These are phyloP conservation scores for Creontiades dilutus DNA, from an alignment of 2,888 invertebrate genomes.

Conservation along the genomic window DNA sequence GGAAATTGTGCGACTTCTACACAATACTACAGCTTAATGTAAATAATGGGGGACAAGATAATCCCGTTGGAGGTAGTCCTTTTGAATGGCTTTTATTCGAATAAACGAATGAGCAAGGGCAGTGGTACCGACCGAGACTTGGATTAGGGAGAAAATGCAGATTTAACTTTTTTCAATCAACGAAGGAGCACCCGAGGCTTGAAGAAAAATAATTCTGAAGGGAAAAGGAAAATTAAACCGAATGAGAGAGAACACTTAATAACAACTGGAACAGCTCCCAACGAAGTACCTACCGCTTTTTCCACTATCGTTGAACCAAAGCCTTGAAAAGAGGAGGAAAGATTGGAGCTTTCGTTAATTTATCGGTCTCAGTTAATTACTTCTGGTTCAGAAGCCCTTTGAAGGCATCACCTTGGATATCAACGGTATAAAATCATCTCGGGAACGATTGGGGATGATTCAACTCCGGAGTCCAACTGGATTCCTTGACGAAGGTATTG, in stretches of 20 bases:
- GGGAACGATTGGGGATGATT: background rate
- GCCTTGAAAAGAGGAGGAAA: background rate
- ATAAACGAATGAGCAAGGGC: too few species aligned
- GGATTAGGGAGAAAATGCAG: too few species aligned
- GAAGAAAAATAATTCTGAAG: background rate
- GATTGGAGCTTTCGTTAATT: background rate
- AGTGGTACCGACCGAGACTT: too few species aligned
- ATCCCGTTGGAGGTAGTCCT: too few species aligned
- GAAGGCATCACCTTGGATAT: background rate
- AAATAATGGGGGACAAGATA: too few species aligned
- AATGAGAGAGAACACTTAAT: background rate
- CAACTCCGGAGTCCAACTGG: background rate
- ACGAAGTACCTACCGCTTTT: background rate
- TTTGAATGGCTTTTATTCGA: too few species aligned
- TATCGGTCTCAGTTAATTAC: constrained; percentile 5
- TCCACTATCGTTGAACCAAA: background rate
- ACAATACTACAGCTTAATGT: too few species aligned
- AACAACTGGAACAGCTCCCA: background rate
- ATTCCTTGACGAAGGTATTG: background rate
- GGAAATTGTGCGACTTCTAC: too few species aligned
- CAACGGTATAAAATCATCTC: background rate
- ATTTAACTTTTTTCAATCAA: too few species aligned
- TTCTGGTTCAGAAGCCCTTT: background rate
- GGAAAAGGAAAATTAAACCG: background rate
- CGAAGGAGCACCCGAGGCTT: background rate